Evolutionary conservation across 2,888 invertebrate species (phyloP), one percentile per base, ranked within the genome.

Genomic region (Harmothoe impar): DNA sequence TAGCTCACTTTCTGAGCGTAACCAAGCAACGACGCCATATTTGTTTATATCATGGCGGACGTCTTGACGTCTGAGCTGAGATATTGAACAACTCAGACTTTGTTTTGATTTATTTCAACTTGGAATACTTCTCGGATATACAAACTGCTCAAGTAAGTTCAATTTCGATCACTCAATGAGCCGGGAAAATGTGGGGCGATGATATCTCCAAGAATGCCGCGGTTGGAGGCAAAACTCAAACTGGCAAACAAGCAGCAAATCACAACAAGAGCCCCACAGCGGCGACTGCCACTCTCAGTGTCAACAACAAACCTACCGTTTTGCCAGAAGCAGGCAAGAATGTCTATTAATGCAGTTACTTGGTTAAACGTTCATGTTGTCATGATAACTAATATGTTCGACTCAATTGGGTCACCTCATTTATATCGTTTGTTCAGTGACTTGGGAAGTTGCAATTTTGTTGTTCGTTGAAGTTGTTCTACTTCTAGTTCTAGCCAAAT

Each of bases 11-110:
- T 31, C 29, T 5, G 1, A 31, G 25, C 77, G 77, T 90, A 78
- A 52, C 91, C 31, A 72, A 89, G 91, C 91, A 91, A 91, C 91
- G 43, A 33, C 91, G 91, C 91, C 91, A 91, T 91, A 52, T 91
- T 90, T 91, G 91, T 91, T 78, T 72, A 91, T 88, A 91, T 84
- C 78, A 91, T 91, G 91, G 91, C 91, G 88, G 91, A 88, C 56
- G 33, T 54, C 62, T 23, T 15, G 52, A 86, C 31, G 52, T 86
- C 54, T 86, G 25, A 25, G 54, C n/a, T 15, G 17, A 29, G 54
- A 54, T 52, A 1, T 25, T 86, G 52, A 86, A 54, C 52, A 84
- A 43, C 43, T 35, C 33, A 17, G 78, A 43, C 5, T 29, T 23
- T 78, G 29, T 25, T 78, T 29, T 1, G 20, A 52, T 43, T 86